phyloP scores from a whole-genome alignment of 2,113 vertebrate genomes.

The Eudyptes chrysolophus region DNA sequence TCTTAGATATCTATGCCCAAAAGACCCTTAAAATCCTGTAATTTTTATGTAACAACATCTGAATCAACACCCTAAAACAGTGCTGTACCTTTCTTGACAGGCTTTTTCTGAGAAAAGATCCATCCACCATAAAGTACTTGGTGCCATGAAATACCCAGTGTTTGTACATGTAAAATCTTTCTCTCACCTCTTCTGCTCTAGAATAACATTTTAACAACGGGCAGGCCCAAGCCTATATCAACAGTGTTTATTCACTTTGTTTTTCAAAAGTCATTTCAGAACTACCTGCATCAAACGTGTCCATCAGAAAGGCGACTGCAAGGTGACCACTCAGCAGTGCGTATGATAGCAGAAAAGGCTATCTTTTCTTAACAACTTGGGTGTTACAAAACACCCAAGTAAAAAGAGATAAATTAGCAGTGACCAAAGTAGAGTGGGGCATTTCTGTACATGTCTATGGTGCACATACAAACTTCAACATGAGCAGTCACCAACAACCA shows the following conservation, averaged over 20 bases:
- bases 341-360: not conserved
- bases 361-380: too few relatives aligned
- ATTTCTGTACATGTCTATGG: rapidly evolving
- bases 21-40: not conserved
- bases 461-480: not conserved
- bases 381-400: not conserved
- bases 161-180: rapidly evolving
- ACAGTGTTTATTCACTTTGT: not conserved
- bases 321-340: not conserved
- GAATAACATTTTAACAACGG: not conserved
- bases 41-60: not conserved
- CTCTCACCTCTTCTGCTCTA: not conserved
- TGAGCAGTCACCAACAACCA: not conserved
- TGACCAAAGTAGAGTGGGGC: not conserved
- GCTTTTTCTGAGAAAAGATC: not conserved
- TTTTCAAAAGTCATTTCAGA: not conserved
- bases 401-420: not conserved
- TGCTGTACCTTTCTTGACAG: not conserved
- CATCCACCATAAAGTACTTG: not conserved
- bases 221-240: not conserved
- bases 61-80: not conserved
- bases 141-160: not conserved
- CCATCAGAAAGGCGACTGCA: not conserved
- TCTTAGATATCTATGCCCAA: not conserved
- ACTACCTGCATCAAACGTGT: not conserved